phyloP scores from a whole-genome alignment of 2,888 invertebrate species.

The Mallateleia sp. region DNA sequence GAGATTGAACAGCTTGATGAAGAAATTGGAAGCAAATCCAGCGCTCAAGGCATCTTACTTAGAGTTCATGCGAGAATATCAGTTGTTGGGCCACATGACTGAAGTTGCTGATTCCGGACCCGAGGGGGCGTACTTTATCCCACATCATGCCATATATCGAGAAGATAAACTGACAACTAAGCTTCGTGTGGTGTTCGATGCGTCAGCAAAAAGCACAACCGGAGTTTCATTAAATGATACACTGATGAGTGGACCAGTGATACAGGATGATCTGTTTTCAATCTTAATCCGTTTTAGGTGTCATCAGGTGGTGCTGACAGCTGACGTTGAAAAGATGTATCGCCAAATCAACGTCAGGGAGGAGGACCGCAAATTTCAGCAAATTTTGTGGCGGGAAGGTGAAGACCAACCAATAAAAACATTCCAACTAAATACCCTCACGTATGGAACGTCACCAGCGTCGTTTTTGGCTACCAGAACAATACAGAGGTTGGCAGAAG shows the following conservation, averaged over 20 bases:
- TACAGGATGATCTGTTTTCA: constrained; percentile 29
- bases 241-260: constrained; percentile 15
- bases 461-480: too few relatives aligned
- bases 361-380: constrained; percentile 80
- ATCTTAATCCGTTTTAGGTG: constrained; percentile 11
- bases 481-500: too few relatives aligned
- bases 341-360: constrained; percentile 74
- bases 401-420: constrained; percentile 30
- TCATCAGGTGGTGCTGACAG: constrained; percentile 9
- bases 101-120: too few relatives aligned
- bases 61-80: constrained; percentile 78
- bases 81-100: constrained; percentile 69
- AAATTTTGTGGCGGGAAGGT: constrained; percentile 83
- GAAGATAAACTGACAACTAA: constrained; percentile 19
- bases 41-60: too few relatives aligned
- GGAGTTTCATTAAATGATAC: constrained; percentile 22
- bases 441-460: too few relatives aligned
- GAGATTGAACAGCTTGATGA: constrained; percentile 6
- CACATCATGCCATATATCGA: constrained; percentile 23
- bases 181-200: constrained; percentile 29
- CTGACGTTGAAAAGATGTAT: constrained; percentile 75
- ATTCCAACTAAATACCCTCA: too few relatives aligned
- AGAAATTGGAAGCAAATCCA: constrained; percentile 4
- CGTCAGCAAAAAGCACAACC: constrained; percentile 20
- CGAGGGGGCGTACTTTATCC: constrained; percentile 14